Evolutionary conservation across 23 tunicate species (phyloP).

Genomic region (Corella eumyota): DNA sequence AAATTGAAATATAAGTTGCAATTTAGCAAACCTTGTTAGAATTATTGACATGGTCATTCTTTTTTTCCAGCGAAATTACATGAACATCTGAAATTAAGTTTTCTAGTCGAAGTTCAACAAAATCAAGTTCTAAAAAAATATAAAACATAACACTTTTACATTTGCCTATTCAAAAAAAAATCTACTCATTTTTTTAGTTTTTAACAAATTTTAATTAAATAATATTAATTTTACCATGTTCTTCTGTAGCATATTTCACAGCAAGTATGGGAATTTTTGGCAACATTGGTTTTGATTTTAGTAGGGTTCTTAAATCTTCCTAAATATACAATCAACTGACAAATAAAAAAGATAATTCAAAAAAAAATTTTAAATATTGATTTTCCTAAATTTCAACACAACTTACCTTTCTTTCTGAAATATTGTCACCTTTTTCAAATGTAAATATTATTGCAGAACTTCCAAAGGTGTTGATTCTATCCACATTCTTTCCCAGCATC

Average conservation of each 20-base stretch:
- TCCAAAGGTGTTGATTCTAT: slow-evolving; percentile 6
- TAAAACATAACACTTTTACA: too few relatives aligned
- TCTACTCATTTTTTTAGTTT: neutral
- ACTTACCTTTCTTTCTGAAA: neutral
- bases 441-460: slow-evolving; percentile 9
- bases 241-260: too few relatives aligned
- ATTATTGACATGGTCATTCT: too few relatives aligned
- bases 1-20: neutral
- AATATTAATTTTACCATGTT: too few relatives aligned
- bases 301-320: neutral
- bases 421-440: neutral
- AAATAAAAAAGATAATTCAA: neutral
- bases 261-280: slow-evolving; percentile 8
- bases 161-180: too few relatives aligned
- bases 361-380: neutral
- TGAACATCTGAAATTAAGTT: too few relatives aligned
- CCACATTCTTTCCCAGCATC: neutral
- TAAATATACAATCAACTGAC: neutral
- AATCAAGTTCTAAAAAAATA: too few relatives aligned
- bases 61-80: too few relatives aligned
- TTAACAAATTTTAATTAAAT: neutral
- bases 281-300: slow-evolving; percentile 4
- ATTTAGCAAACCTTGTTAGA: too few relatives aligned
- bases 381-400: neutral
- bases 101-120: slow-evolving; percentile 1